Evolutionary conservation across 2,797 vertebrate species (phyloP), one percentile per base, ranked within the genome.

Genomic region (Aquila chrysaetos): DNA sequence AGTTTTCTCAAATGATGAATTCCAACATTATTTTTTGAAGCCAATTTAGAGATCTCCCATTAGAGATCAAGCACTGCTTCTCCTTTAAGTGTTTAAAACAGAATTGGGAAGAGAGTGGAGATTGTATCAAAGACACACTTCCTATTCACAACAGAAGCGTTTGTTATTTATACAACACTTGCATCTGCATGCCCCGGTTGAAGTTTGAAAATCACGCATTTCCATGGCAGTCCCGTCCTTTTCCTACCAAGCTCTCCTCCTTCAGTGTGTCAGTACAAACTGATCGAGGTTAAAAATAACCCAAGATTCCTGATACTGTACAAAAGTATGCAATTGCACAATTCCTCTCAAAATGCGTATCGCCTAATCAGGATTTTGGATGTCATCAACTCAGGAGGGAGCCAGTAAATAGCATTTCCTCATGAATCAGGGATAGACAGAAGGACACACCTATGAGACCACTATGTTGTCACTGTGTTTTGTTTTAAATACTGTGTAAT

Each of bases 151-250:
- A 13, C 69, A 37, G 46, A 68, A 39, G 75, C 37, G 6, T 33
- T 60, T n/a, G 22, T 83, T 78, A 35, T 76, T 73, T 84, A n/a
- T n/a, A 6, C 43, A 37, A 33, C 35, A 4, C 39, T 57, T 23
- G 11, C 27, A 39, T 24, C 61, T 25, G 67, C 68, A 39, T 1
- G 0, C 14, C 73, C 44, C 0, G 2, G 27, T 2, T 37, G 8
- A 27, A 43, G 70, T 51, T 78, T 33, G 67, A 70, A 83, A 90
- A 57, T 37, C 48, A 2, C 11, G 2, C 82, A 2, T 68, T 77
- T 60, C 53, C 65, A 75, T 51, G 61, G 65, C 28, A 0, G 2
- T 35, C 39, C 84, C 60, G 79, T 43, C 22, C 51, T 43, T 82
- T 77, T 53, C 78, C 86, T 86, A 41, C 15, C 0, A 1, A 6